Percentiles rank a stretch among this genome's conserved stretches.
Conservation (phyloP, 2,797 vertebrate genomes). For the Halcyon chelicuti region DNA sequence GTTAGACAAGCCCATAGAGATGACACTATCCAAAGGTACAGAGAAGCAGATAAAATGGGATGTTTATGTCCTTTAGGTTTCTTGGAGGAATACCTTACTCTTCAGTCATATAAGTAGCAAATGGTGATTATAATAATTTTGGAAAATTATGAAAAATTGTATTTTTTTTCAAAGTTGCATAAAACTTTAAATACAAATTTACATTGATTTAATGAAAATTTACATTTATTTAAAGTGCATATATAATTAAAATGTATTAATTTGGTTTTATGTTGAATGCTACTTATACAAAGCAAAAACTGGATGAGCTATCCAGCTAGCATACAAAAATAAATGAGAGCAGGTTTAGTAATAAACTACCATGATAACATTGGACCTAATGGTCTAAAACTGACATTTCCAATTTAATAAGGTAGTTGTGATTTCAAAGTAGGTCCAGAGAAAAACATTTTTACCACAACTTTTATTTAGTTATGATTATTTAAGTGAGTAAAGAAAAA, state of each 20-base stretch:
- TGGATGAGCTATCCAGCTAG: background rate
- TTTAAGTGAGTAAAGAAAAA: background rate
- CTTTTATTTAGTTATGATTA: background rate
- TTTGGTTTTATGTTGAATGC: background rate
- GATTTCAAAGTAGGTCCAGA: background rate
- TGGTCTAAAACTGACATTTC: background rate
- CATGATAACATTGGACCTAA: background rate
- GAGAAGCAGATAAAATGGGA: background rate
- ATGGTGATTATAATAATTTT: background rate
- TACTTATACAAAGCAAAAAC: background rate
- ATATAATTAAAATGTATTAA: background rate
- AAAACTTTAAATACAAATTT: background rate
- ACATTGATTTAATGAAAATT: background rate
- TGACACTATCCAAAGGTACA: background rate
- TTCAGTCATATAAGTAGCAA: background rate
- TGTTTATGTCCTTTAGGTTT: background rate
- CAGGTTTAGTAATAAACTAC: background rate
- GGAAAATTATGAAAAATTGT: background rate
- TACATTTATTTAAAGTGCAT: background rate
- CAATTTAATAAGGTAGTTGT: background rate
- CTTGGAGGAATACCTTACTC: background rate
- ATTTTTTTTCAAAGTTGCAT: background rate
- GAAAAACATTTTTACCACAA: background rate
- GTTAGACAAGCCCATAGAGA: background rate
- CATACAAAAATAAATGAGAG: background rate